Evolutionary conservation across 1,140 invertebrate species (phyloP).

Genomic region (Psix sp.): DNA sequence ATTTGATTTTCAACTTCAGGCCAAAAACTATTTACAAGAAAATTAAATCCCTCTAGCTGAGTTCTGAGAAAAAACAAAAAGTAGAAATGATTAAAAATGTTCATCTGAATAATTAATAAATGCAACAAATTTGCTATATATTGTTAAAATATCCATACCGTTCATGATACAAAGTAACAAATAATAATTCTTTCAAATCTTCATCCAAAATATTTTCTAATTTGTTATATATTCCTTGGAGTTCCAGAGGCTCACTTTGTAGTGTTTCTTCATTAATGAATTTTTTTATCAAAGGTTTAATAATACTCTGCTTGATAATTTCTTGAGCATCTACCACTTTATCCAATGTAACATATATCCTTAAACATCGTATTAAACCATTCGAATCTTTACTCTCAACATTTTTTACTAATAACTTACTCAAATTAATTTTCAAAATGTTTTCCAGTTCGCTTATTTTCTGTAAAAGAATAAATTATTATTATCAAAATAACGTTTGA

Average conservation of each 20-base stretch:
- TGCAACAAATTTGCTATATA: background rate
- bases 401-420: constrained; percentile 80
- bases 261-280: constrained; percentile 87
- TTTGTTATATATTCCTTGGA: constrained; percentile 86
- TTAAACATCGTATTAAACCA: constrained; percentile 80
- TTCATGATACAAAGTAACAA: constrained; percentile 80
- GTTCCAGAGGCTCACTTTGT: constrained; percentile 83
- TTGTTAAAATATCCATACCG: constrained; percentile 67
- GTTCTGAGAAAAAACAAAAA: constrained; percentile 61
- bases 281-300: constrained; percentile 84
- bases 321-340: constrained; percentile 84
- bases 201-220: constrained; percentile 84
- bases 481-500: no score
- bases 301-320: constrained; percentile 83
- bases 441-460: constrained; percentile 77
- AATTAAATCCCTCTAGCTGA: constrained; percentile 87
- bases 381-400: constrained; percentile 78
- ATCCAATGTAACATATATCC: constrained; percentile 82
- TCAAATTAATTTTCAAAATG: constrained; percentile 79
- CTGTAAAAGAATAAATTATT: no score
- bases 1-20: constrained; percentile 88
- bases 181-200: constrained; percentile 80
- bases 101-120: constrained; percentile 4
- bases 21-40: constrained; percentile 93
- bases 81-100: constrained; percentile 8